These are phyloP conservation scores for Bilobella aurantiaca DNA, from an alignment of 1,140 invertebrate species.

Conservation along the genomic window DNA sequence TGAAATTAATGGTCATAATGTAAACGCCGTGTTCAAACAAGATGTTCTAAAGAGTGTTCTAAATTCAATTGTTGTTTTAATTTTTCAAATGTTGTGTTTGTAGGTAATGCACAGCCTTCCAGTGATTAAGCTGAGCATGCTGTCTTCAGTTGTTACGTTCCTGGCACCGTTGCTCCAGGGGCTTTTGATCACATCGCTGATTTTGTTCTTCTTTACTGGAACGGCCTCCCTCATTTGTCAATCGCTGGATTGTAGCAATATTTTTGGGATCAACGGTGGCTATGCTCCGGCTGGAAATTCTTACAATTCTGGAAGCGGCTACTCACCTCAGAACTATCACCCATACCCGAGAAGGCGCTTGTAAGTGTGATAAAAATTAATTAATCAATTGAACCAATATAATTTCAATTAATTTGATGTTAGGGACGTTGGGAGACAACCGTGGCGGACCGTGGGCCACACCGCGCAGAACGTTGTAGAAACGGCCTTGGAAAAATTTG, in stretches of 20 bases:
- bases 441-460: too few species aligned
- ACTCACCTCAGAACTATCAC: not conserved
- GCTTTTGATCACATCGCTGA: slow-evolving; percentile 8
- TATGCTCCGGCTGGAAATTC: not conserved
- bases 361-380: not conserved
- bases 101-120: not conserved
- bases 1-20: not conserved
- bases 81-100: too few species aligned
- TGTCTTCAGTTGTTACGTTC: not conserved
- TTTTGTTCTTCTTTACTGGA: slow-evolving; percentile 12
- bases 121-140: not conserved
- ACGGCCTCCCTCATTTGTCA: slow-evolving; percentile 8
- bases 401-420: too few species aligned
- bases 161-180: not conserved
- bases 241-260: not conserved
- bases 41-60: not conserved
- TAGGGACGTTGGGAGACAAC: too few species aligned
- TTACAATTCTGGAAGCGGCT: not conserved
- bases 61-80: not conserved
- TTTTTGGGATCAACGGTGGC: not conserved
- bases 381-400: not conserved
- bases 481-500: not conserved
- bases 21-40: not conserved
- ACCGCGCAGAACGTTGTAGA: too few species aligned
- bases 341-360: not conserved